Percentiles rank a stretch among this genome's conserved stretches.
Evolutionary conservation across 2,797 vertebrate genomes (phyloP).

Genomic region (Helicolenus hilgendorfi): DNA sequence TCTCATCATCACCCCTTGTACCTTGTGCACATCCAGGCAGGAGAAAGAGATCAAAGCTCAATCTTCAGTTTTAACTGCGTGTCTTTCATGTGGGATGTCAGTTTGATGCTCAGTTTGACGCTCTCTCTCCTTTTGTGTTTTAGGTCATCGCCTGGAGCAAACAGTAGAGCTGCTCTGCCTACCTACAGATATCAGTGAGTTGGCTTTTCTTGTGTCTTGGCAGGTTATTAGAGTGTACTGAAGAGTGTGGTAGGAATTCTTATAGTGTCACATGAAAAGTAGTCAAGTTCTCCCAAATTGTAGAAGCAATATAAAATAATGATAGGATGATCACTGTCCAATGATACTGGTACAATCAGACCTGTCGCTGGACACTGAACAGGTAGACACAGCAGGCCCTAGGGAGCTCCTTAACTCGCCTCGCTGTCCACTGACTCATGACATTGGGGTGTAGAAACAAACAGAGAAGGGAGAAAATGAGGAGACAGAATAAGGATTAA

Average conservation of each 20-base stretch:
- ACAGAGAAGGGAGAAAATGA: not conserved
- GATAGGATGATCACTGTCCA: not conserved
- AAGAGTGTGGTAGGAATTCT: conserved; percentile 5
- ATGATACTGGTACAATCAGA: conserved; percentile 3
- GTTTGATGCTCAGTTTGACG: conserved; percentile 54
- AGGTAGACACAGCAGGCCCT: conserved; percentile 2
- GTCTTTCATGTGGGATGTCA: conserved; percentile 40
- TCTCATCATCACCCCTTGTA: not conserved
- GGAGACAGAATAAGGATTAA: not conserved
- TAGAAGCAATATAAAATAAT: not conserved
- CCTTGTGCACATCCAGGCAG: conserved; percentile 11
- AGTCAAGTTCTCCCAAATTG: not conserved
- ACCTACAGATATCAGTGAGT: conserved; percentile 76
- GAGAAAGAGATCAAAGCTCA: conserved; percentile 39
- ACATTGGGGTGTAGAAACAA: not conserved
- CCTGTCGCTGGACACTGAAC: conserved; percentile 13
- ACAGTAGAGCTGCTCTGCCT: conserved; percentile 58
- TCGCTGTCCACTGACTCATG: conserved; percentile 27
- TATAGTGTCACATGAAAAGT: conserved; percentile 3
- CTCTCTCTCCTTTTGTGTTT: conserved; percentile 60
- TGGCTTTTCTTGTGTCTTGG: conserved; percentile 19
- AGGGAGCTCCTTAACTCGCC: conserved; percentile 26
- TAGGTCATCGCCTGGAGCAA: conserved; percentile 66
- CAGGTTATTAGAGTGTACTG: conserved; percentile 22
- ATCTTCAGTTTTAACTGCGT: not conserved